phyloP scores from a whole-genome alignment of 37 sponge, comb jelly and placozoan species.

The Theonella swinhoei region DNA sequence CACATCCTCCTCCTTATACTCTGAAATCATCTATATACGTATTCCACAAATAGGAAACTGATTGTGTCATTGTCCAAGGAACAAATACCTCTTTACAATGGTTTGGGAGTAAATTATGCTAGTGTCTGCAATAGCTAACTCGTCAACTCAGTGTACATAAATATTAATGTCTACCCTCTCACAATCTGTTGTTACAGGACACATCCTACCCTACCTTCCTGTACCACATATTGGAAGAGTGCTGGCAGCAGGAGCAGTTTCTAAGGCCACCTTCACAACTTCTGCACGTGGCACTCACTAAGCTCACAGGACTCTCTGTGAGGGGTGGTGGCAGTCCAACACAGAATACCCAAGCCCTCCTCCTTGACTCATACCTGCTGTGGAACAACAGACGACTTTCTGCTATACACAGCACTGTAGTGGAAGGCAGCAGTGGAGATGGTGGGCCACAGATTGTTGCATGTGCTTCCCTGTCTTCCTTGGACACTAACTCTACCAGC shows the following conservation, averaged over 20 bases:
- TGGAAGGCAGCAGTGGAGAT: background rate
- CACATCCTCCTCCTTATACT: too few relatives aligned
- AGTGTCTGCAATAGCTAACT: too few relatives aligned
- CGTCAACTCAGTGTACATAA: too few relatives aligned
- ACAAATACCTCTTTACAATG: too few relatives aligned
- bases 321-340: background rate
- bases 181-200: too few relatives aligned
- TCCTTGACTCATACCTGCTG: slow-evolving; percentile 40
- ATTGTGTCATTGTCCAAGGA: too few relatives aligned
- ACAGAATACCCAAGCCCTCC: background rate
- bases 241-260: slow-evolving; percentile 69
- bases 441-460: background rate
- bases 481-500: slow-evolving; percentile 1
- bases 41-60: too few relatives aligned
- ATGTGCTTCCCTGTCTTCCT: slow-evolving; percentile 30
- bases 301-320: slow-evolving; percentile 23
- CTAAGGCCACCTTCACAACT: slow-evolving; percentile 48
- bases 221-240: slow-evolving; percentile 54
- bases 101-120: too few relatives aligned
- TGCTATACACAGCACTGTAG: background rate
- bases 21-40: too few relatives aligned
- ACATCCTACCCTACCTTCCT: slow-evolving; percentile 47
- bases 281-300: background rate
- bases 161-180: too few relatives aligned
- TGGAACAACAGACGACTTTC: slow-evolving; percentile 6